Conservation (phyloP, 2,888 invertebrate genomes). For the Xestia sexstrigata region DNA sequence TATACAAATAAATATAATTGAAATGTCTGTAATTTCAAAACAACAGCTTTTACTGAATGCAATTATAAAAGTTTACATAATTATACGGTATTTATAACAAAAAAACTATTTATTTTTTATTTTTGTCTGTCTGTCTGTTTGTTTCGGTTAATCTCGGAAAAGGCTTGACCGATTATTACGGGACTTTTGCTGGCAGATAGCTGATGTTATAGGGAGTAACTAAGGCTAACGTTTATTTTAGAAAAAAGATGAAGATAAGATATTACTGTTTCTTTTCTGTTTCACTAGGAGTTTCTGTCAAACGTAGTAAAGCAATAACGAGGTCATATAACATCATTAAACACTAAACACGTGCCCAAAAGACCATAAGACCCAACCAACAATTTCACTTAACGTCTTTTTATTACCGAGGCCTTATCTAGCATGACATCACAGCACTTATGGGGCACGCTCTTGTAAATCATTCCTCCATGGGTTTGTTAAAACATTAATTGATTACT, state of each 20-base stretch:
- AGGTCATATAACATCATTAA: neutral
- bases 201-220: too few species aligned
- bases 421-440: constrained; percentile 68
- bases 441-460: constrained; percentile 67
- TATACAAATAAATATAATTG: neutral
- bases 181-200: neutral
- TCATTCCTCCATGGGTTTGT: constrained; percentile 69
- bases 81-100: too few species aligned
- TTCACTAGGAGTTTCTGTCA: neutral
- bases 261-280: neutral
- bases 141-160: too few species aligned
- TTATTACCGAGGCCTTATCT: constrained; percentile 62
- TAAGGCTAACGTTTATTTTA: too few species aligned
- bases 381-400: constrained; percentile 48
- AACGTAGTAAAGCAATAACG: neutral
- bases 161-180: neutral
- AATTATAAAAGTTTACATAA: too few species aligned
- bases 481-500: constrained; percentile 71
- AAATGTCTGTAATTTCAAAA: neutral
- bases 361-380: constrained; percentile 18
- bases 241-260: too few species aligned
- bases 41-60: neutral
- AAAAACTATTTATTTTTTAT: too few species aligned
- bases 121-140: too few species aligned
- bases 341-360: constrained; percentile 51